Conservation (phyloP, 2,113 vertebrate genomes). For the Ardeotis arabs region DNA sequence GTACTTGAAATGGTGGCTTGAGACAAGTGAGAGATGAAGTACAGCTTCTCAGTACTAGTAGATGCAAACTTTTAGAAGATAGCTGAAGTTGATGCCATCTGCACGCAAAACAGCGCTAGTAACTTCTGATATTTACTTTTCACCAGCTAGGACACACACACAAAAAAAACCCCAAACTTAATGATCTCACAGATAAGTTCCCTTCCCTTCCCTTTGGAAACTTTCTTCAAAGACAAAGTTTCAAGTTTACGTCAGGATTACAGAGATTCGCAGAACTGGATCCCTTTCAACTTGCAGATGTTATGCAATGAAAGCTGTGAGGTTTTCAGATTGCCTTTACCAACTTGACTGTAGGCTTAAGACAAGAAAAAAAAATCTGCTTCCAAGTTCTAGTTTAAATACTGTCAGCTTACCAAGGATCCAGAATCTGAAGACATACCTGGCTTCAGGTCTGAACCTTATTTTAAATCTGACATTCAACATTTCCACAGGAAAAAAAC, state of each 20-base stretch:
- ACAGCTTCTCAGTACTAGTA: neutral
- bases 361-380: neutral
- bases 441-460: neutral
- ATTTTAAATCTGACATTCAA: neutral
- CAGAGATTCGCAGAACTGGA: neutral
- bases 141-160: neutral
- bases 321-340: neutral
- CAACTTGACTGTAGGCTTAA: neutral
- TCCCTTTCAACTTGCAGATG: neutral
- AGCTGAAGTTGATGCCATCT: neutral
- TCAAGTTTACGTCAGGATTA: neutral
- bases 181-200: neutral
- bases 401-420: neutral
- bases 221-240: neutral
- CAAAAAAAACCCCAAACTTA: neutral
- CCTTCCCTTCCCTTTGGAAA: neutral
- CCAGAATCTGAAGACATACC: neutral
- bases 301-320: neutral
- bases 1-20: neutral
- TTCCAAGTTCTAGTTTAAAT: neutral
- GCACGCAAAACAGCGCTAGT: neutral
- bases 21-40: neutral
- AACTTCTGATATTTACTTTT: neutral
- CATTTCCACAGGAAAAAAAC: neutral
- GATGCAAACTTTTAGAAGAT: neutral